These are phyloP conservation scores for Monarcha castaneiventris DNA, from an alignment of 2,113 vertebrate genomes.

Conservation along the genomic window DNA sequence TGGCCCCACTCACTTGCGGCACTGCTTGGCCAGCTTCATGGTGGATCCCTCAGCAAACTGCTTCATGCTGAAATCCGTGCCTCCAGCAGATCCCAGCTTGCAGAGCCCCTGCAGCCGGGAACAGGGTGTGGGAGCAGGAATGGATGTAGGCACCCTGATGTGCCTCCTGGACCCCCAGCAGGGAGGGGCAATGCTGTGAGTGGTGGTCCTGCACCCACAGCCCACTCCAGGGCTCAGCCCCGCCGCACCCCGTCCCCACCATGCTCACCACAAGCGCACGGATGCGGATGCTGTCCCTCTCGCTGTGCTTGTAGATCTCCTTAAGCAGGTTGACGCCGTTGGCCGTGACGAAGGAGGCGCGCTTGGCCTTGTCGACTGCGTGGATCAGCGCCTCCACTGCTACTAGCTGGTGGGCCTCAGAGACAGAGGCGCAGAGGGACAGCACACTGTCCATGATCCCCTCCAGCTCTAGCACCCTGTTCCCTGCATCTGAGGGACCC, in stretches of 20 bases:
- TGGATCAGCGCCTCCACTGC: slow-evolving; percentile 95
- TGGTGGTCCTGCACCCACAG: neutral
- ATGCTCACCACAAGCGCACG: slow-evolving; percentile 89
- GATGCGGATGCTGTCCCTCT: slow-evolving; percentile 92
- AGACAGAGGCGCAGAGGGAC: slow-evolving; percentile 85
- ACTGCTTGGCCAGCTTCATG: slow-evolving; percentile 93
- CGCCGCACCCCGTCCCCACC: accelerated
- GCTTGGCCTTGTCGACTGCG: slow-evolving; percentile 92
- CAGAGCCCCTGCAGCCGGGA: slow-evolving; percentile 85
- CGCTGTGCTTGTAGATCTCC: slow-evolving; percentile 94
- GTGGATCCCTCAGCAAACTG: slow-evolving; percentile 98
- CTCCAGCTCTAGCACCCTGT: slow-evolving; percentile 87
- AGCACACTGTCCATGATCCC: slow-evolving; percentile 93
- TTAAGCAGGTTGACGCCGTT: slow-evolving; percentile 92
- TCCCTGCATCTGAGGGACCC: slow-evolving; percentile 90
- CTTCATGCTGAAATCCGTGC: slow-evolving; percentile 99
- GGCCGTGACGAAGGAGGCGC: slow-evolving; percentile 93
- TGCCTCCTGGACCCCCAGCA: neutral
- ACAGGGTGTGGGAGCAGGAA: neutral
- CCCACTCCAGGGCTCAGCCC: neutral
- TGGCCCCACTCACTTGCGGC: slow-evolving; percentile 85
- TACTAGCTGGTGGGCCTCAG: slow-evolving; percentile 88
- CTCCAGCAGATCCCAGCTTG: slow-evolving; percentile 94
- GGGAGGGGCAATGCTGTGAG: accelerated
- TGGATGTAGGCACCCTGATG: accelerated